Percentiles rank a stretch among this genome's conserved stretches.
phyloP scores from a whole-genome alignment of 2,888 invertebrate species.

The Psococerastis gibbosa region DNA sequence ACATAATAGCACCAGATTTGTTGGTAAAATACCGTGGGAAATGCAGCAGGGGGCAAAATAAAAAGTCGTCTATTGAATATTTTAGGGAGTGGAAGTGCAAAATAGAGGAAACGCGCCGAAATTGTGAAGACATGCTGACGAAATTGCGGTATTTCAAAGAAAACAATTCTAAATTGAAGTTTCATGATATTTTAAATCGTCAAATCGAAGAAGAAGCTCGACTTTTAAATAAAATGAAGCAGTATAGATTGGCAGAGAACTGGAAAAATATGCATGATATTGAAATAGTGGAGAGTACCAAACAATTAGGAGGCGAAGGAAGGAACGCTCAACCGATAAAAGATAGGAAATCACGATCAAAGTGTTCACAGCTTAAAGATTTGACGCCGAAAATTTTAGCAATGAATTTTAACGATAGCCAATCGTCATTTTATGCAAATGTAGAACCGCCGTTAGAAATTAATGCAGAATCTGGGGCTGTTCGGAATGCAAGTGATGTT shows the following conservation, averaged over 20 bases:
- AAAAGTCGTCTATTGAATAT: slow-evolving; percentile 6
- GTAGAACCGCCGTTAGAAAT: neutral
- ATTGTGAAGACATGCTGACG: slow-evolving; percentile 15
- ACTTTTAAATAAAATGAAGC: neutral
- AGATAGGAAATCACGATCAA: too few species aligned
- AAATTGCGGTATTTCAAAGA: slow-evolving; percentile 14
- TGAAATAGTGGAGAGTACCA: too few species aligned
- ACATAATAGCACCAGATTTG: neutral
- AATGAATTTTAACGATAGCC: too few species aligned
- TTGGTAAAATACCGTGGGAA: neutral
- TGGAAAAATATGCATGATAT: neutral
- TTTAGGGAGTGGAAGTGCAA: slow-evolving; percentile 13
- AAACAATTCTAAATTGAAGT: slow-evolving; percentile 12
- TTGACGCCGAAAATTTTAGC: too few species aligned
- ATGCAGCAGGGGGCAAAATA: neutral
- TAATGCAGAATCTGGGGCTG: neutral
- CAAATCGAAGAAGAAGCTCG: slow-evolving; percentile 13
- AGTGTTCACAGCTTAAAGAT: too few species aligned
- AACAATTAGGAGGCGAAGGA: too few species aligned
- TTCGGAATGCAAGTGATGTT: neutral
- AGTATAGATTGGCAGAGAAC: neutral
- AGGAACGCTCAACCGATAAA: too few species aligned
- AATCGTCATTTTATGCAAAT: too few species aligned
- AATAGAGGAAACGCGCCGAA: slow-evolving; percentile 14
- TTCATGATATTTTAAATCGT: slow-evolving; percentile 12